These are phyloP conservation scores for Chelon labrosus DNA, from an alignment of 2,797 vertebrate species.

Conservation along the genomic window DNA sequence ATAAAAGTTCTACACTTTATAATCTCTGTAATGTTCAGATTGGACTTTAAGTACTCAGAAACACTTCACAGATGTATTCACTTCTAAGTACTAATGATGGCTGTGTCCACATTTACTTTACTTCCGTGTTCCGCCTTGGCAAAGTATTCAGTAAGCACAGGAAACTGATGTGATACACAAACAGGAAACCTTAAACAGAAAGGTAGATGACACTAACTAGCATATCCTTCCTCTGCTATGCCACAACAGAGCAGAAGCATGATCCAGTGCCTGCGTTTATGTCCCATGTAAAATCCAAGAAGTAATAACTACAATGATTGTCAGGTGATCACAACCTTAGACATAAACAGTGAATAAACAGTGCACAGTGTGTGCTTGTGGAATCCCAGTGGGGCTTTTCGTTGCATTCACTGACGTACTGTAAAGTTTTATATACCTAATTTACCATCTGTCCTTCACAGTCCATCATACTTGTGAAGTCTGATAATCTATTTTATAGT, in stretches of 20 bases:
- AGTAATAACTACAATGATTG: no score
- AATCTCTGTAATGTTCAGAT: no score
- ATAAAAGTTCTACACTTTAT: no score
- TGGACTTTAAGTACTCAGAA: no score
- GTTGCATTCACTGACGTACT: conserved; percentile 10
- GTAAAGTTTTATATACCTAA: neutral
- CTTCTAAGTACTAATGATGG: neutral
- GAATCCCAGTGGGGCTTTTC: no score
- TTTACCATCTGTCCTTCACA: neutral
- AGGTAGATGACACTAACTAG: neutral
- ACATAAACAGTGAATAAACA: conserved; percentile 8
- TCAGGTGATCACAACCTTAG: no score
- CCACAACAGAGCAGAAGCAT: conserved; percentile 23
- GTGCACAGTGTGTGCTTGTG: neutral
- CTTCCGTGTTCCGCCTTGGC: neutral
- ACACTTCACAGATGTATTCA: neutral
- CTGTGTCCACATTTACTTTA: neutral
- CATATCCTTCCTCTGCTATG: conserved; percentile 56
- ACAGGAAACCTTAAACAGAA: conserved; percentile 58
- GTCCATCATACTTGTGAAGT: neutral
- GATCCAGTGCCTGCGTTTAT: neutral
- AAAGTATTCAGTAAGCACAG: conserved; percentile 25
- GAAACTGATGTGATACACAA: conserved; percentile 38
- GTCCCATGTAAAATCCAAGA: neutral
- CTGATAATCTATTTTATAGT: neutral